Evolutionary conservation across 2,888 invertebrate genomes (phyloP).

Genomic region (Invenusta paracnida): DNA sequence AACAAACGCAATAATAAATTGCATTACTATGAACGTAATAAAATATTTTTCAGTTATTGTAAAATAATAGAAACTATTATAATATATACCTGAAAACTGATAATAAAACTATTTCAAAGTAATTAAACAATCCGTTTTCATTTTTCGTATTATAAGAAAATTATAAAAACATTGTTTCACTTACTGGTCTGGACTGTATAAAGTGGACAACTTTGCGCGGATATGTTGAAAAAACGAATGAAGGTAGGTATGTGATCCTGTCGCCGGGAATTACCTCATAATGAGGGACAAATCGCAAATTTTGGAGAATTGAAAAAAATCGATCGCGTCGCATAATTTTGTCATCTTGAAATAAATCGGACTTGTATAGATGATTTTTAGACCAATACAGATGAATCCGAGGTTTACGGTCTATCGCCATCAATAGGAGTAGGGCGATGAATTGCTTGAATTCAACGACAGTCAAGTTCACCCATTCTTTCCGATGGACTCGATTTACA

Average conservation of each 20-base stretch:
- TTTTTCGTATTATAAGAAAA: no score
- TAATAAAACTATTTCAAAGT: no score
- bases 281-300: background rate
- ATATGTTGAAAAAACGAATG: background rate
- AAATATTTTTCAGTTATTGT: background rate
- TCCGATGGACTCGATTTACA: no score
- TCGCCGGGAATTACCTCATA: background rate
- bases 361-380: background rate
- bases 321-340: background rate
- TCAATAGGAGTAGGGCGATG: no score
- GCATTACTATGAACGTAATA: background rate
- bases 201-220: background rate
- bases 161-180: no score
- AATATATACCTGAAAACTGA: background rate
- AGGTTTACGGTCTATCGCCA: background rate
- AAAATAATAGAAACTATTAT: background rate
- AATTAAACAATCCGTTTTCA: no score
- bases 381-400: background rate
- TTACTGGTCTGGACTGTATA: background rate
- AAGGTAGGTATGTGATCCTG: background rate
- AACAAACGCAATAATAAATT: background rate
- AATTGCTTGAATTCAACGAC: no score
- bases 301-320: background rate
- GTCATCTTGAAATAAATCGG: background rate
- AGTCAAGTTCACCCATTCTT: no score